Percentiles rank a stretch among this genome's conserved stretches.
Conservation (phyloP, 2,113 vertebrate genomes). For the Cyphomyrus discorhynchus region DNA sequence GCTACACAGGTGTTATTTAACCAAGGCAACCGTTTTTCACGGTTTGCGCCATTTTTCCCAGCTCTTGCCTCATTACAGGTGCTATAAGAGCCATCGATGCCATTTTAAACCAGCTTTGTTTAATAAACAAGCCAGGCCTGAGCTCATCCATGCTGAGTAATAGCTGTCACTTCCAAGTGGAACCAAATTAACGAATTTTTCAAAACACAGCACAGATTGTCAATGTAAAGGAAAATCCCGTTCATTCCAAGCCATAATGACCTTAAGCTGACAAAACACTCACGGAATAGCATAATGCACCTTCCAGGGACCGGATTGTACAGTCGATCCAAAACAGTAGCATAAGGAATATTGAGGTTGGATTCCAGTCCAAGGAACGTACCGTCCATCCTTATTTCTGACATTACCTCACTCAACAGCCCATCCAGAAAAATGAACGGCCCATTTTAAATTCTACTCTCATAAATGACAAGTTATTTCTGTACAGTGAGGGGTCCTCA, state of each 20-base stretch:
- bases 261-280: not conserved
- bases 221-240: not conserved
- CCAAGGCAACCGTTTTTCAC: not conserved
- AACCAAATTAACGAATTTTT: not conserved
- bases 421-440: not conserved
- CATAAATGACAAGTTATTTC: not conserved
- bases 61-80: not conserved
- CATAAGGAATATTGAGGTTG: not conserved
- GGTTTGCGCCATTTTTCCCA: not conserved
- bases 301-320: not conserved
- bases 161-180: not conserved
- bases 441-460: not conserved
- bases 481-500: not conserved
- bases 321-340: not conserved
- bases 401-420: not conserved
- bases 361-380: not conserved
- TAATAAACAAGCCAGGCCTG: not conserved
- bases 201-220: not conserved
- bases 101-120: not conserved
- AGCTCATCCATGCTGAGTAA: not conserved
- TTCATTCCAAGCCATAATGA: not conserved
- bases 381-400: not conserved
- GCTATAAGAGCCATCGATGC: not conserved
- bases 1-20: not conserved
- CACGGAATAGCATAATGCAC: not conserved